Percentiles rank a stretch among this genome's conserved stretches.
phyloP scores from a whole-genome alignment of 2,888 invertebrate species.

The Apotomis capreana region DNA sequence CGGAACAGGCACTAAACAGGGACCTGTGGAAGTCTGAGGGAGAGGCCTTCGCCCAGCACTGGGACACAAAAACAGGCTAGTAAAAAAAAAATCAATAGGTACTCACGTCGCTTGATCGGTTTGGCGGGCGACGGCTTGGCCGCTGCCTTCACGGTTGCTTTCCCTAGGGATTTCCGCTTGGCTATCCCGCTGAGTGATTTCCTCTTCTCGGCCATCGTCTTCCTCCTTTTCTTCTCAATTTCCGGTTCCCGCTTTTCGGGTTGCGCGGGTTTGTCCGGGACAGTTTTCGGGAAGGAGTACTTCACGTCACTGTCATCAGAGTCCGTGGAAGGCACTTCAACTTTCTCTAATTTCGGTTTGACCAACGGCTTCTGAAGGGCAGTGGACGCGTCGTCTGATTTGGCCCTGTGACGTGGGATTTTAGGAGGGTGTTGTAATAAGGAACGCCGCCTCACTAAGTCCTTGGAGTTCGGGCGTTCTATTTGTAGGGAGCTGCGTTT shows the following conservation, averaged over 20 bases:
- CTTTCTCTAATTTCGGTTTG: conserved; percentile 43
- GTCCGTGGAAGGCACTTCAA: conserved; percentile 63
- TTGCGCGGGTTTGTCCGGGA: conserved; percentile 27
- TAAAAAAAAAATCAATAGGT: conserved; percentile 23
- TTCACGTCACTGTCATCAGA: conserved; percentile 77
- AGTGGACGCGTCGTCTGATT: conserved; percentile 56
- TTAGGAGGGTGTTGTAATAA: conserved; percentile 74
- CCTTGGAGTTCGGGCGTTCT: conserved; percentile 72
- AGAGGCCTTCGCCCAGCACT: too few species aligned
- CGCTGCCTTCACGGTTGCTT: conserved; percentile 58
- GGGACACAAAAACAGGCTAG: too few species aligned
- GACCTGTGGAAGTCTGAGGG: too few species aligned
- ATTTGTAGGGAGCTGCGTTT: conserved; percentile 74
- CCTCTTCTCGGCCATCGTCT: conserved; percentile 56
- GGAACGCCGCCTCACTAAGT: conserved; percentile 67
- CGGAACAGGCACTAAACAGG: too few species aligned
- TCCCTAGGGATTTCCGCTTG: conserved; percentile 70
- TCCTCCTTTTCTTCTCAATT: conserved; percentile 52
- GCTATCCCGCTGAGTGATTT: conserved; percentile 68
- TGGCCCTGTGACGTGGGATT: conserved; percentile 68
- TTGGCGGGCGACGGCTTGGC: conserved; percentile 55
- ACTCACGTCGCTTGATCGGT: conserved; percentile 72
- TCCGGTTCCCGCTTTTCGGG: not conserved
- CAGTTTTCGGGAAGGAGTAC: conserved; percentile 72
- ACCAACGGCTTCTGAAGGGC: conserved; percentile 46